Evolutionary conservation across 2,888 invertebrate genomes (phyloP), one percentile per base, ranked within the genome.

Genomic region (Anorthoa munda): DNA sequence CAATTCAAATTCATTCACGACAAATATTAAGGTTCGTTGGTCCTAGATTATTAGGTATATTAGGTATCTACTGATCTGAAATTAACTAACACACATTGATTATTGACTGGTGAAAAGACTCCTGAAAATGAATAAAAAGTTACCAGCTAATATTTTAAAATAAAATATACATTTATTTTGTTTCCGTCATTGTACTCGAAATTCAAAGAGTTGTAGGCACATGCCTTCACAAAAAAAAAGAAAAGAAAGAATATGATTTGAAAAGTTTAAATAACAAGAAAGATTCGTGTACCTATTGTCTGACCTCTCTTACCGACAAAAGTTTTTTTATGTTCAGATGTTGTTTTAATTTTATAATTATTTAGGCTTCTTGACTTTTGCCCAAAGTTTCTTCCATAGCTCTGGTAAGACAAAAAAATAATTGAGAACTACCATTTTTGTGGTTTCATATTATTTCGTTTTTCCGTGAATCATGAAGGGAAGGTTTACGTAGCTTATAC

Each of bases 371-470:
- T 23, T 64, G 61, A 67, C 67, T 56, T 56, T 58, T 66, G 31
- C 31, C 17, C 21, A 51, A 67, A 80, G 66, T 80, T 81, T 66
- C 7, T 59, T 55, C 31, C 51, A 39, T 26, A 55, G 63, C 11
- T 61, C 50, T n/a, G 56, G 39, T 31, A 5, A 69, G 45, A 60
- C 66, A 75, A 72, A 72, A 63, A 58, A 66, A 51, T 45, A 46
- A 63, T 46, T 48, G 26, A 61, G 53, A 73, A 82, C 63, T 72
- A 84, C 15, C 31, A 61, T 73, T 84, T 72, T 11, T 69, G 55
- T 66, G 82, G 82, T 18, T 82, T 82, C 64, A 12, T 72, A 51
- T 82, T 71, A 61, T 75, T 81, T 69, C 9, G n/a, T 39, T 65
- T 65, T 59, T 55, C 31, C 48, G 3, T 39, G 53, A 76, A 72